Evolutionary conservation across 2,113 vertebrate genomes (phyloP), one percentile per base, ranked within the genome.

Genomic region (Lepus americanus): DNA sequence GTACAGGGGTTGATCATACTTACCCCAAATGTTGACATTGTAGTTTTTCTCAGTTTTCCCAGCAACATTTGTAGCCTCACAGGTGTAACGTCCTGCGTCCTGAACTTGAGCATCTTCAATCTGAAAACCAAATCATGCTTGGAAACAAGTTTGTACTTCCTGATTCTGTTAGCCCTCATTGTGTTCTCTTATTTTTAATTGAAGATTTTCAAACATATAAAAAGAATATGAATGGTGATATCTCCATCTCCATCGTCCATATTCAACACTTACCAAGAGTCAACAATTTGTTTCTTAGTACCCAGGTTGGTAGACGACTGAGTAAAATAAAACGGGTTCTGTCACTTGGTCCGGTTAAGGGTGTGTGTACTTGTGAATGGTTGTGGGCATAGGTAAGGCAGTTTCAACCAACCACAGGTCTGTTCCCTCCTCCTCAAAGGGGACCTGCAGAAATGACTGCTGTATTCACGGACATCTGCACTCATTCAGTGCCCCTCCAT

Each of bases 11-110:
- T 66, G 73, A 55, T 22, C 69, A 78, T 20, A 97, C 99, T 99
- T 97, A 99, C 99, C 99, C 99, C 98, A 99, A 61, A 99, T 98
- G 85, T 99, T 99, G 82, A 99, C 98, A 96, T 99, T 99, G 93
- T 99, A 99, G 97, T 99, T 99, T 98, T 99, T 99, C 96, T 99
- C 99, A 1, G 98, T 99, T 98, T 99, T 99, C 29, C 99, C 99
- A 81, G 99, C 99, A 77, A 99, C 92, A 70, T 99, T 99, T 31
- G 98, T 99, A 1, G 99, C 99, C 96, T 99, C 99, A 1, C 99
- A 99, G 36, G 99, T 99, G 84, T 99, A 99, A 61, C 99, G 99
- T 87, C 99, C 99, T 1, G 99, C 97, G 61, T 99, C 99, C 97
- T 99, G 99, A 90, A 99, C 98, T 83, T 99, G 99, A 93, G 98